Base-by-base conservation (phyloP, 1,140 invertebrate genomes). In the Chionoecetes opilio region DNA sequence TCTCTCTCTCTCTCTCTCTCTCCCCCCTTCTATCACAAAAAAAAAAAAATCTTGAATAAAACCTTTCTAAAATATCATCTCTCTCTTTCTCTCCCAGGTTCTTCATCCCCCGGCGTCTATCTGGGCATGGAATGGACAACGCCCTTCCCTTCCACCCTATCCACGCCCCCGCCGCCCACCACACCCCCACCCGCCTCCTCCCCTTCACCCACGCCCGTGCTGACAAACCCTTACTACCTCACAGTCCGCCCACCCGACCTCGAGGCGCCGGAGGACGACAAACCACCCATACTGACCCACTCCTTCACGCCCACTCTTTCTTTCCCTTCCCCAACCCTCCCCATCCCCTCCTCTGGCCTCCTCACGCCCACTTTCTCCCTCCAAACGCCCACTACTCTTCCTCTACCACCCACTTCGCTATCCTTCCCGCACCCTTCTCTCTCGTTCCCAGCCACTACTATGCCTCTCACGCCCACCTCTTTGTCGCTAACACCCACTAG, bases 81-180 rank as follows among this genome's bases (percentile, higher is more conserved):
- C n/a, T 53, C 46, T 53, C 38, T 26, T 11, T 53, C 88, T 82
- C 41, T 53, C 14, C 5, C 87, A 94, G 93, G 93, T 29, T 94
- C 93, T 9, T 82, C 86, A n/a, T 94, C 93, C 3, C 93, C 93
- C 17, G 87, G 86, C 0, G 38, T 86, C 14, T 94, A 82, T 11
- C 31, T 94, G 34, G 53, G 93, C n/a, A 90, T 90, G 86, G 93
- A 94, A 29, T 94, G 93, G 93, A 41, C 93, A 1, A 38, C 87
- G 34, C 86, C 93, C 53, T 94, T 94, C 93, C 34, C 93, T n/a
- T 94, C 93, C 21, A 82, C 93, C 26, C 87, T 94, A 34, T 82
- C 93, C n/a, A 94, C 93, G 31, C 93, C 93, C 32, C 93, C 93
- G 2, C 93, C 93, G 26, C 93, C 93, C 86, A 46, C 93, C 53